phyloP scores from a whole-genome alignment of 1,140 invertebrate species.

The Hormaphis cornu region DNA sequence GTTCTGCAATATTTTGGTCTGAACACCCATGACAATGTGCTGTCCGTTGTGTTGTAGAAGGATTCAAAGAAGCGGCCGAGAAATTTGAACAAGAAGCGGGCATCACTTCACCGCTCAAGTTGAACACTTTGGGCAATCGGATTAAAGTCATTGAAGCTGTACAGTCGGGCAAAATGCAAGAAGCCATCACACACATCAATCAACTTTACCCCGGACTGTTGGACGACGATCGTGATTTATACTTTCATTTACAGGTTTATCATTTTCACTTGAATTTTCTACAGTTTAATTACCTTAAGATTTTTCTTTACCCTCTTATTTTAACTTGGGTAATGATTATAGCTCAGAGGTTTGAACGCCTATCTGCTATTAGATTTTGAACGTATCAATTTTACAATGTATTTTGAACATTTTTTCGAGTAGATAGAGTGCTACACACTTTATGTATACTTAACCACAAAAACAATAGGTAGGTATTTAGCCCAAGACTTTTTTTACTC shows the following conservation, averaged over 20 bases:
- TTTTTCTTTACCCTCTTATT: too few relatives aligned
- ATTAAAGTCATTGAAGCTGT: slow-evolving; percentile 92
- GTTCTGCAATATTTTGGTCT: not conserved
- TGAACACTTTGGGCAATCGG: slow-evolving; percentile 82
- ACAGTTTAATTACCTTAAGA: not conserved
- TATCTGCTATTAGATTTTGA: too few relatives aligned
- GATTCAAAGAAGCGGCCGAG: slow-evolving; percentile 95
- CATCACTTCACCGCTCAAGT: slow-evolving; percentile 71
- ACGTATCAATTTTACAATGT: too few relatives aligned
- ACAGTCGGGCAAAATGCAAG: slow-evolving; percentile 83
- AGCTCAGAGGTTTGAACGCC: too few relatives aligned
- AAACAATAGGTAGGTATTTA: too few relatives aligned
- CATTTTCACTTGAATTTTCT: slow-evolving; percentile 32
- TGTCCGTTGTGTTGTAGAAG: slow-evolving; percentile 55
- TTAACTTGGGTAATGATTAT: too few relatives aligned
- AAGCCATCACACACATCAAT: slow-evolving; percentile 88
- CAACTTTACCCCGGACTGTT: slow-evolving; percentile 87
- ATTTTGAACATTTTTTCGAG: too few relatives aligned
- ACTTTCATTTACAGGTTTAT: slow-evolving; percentile 84
- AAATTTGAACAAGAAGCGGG: slow-evolving; percentile 93
- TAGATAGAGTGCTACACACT: too few relatives aligned
- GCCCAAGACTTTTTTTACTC: too few relatives aligned
- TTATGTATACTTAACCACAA: too few relatives aligned
- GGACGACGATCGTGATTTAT: slow-evolving; percentile 89
- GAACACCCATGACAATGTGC: too few relatives aligned